Evolutionary conservation across 2,888 invertebrate species (phyloP).

Genomic region (Epinotia ramella): DNA sequence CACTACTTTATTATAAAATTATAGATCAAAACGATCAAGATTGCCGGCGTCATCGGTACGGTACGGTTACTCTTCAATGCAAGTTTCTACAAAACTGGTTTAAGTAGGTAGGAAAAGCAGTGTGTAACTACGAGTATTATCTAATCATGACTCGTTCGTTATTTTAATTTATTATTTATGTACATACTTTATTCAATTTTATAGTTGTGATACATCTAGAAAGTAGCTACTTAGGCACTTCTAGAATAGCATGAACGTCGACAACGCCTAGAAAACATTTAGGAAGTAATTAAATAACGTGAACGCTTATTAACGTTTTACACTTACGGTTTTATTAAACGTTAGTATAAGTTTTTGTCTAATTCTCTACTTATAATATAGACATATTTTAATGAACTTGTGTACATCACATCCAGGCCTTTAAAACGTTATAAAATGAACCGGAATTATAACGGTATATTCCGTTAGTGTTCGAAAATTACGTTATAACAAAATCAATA

Average conservation of each 20-base stretch:
- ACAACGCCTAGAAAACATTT: no score
- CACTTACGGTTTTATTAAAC: no score
- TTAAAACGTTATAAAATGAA: no score
- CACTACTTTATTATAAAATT: not conserved
- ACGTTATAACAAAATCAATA: no score
- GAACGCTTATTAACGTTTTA: no score
- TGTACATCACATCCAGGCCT: no score
- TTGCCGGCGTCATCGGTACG: not conserved
- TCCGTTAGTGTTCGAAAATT: no score
- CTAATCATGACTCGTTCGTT: constrained; percentile 3
- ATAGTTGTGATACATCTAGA: not conserved
- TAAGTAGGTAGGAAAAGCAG: constrained; percentile 15
- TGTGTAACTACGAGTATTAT: constrained; percentile 14
- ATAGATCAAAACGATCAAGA: not conserved
- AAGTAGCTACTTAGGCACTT: not conserved
- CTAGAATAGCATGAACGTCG: not conserved
- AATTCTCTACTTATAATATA: no score
- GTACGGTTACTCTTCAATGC: not conserved
- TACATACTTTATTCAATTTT: not conserved
- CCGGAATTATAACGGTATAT: no score
- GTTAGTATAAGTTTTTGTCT: no score
- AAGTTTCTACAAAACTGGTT: constrained; percentile 24
- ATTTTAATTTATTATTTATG: not conserved
- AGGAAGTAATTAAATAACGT: no score
- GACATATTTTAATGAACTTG: no score